These are phyloP conservation scores for Vireo griseus DNA, from an alignment of 2,797 vertebrate species.

Conservation along the genomic window DNA sequence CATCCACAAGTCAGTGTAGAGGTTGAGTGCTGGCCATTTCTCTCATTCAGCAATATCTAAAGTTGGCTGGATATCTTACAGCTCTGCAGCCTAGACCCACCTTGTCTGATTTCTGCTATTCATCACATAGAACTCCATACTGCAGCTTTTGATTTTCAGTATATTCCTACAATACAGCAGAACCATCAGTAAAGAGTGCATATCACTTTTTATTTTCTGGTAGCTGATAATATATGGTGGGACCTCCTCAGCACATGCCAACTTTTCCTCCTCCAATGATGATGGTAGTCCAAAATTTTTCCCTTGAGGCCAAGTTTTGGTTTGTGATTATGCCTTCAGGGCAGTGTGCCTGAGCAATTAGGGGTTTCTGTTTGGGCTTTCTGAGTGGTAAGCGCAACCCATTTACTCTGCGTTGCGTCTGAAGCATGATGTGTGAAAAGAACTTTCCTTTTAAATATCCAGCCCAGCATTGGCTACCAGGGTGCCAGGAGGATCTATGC, in stretches of 20 bases:
- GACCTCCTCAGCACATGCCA: background rate
- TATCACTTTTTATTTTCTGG: background rate
- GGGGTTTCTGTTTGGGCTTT: background rate
- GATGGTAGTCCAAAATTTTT: background rate
- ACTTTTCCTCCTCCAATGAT: background rate
- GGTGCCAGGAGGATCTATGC: background rate
- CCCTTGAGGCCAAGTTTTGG: fast-evolving
- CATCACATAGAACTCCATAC: background rate
- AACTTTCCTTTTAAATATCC: background rate
- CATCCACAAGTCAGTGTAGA: background rate
- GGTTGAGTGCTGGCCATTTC: fast-evolving
- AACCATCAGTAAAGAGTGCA: background rate
- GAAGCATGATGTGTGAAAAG: background rate
- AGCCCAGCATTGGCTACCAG: background rate
- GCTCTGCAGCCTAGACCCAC: background rate
- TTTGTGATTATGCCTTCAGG: background rate
- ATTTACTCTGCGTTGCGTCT: background rate
- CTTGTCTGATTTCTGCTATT: background rate
- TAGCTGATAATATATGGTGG: background rate
- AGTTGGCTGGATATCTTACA: background rate
- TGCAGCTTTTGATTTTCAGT: background rate
- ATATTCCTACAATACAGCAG: background rate
- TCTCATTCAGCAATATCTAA: background rate
- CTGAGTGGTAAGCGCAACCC: background rate
- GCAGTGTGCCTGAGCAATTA: background rate